These are phyloP conservation scores for Nephrotoma flavescens DNA, from an alignment of 2,888 invertebrate species.

Conservation along the genomic window DNA sequence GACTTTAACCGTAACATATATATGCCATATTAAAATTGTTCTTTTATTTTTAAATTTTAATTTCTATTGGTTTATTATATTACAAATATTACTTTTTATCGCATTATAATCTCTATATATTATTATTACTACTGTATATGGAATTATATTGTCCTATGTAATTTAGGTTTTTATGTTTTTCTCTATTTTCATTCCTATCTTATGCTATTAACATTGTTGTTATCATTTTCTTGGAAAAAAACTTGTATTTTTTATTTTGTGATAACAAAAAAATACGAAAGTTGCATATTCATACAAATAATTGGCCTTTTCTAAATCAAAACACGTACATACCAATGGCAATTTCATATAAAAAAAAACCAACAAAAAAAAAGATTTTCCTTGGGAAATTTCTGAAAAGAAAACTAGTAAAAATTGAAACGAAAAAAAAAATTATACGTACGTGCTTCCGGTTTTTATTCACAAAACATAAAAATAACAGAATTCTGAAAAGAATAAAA, in stretches of 20 bases:
- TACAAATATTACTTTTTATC: not conserved
- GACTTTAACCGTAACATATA: too few relatives aligned
- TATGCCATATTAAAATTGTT: too few relatives aligned
- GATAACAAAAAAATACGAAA: not conserved
- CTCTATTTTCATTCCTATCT: not conserved
- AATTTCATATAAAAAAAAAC: not conserved
- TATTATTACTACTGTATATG: not conserved
- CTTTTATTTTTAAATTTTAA: not conserved
- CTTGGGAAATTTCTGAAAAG: not conserved
- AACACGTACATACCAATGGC: not conserved
- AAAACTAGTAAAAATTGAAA: not conserved
- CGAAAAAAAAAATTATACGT: not conserved
- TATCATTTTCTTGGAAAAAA: not conserved
- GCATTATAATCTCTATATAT: not conserved
- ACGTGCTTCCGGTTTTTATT: not conserved
- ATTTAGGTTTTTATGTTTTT: not conserved
- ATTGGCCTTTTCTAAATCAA: not conserved
- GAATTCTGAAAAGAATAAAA: not conserved
- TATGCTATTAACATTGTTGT: not conserved
- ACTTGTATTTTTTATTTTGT: not conserved
- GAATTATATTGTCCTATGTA: not conserved
- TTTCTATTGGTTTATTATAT: not conserved
- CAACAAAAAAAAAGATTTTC: not conserved
- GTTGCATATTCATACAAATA: slow-evolving; percentile 1
- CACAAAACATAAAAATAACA: not conserved